Conservation (phyloP, 2,797 vertebrate species). For the Acanthornis magna region DNA sequence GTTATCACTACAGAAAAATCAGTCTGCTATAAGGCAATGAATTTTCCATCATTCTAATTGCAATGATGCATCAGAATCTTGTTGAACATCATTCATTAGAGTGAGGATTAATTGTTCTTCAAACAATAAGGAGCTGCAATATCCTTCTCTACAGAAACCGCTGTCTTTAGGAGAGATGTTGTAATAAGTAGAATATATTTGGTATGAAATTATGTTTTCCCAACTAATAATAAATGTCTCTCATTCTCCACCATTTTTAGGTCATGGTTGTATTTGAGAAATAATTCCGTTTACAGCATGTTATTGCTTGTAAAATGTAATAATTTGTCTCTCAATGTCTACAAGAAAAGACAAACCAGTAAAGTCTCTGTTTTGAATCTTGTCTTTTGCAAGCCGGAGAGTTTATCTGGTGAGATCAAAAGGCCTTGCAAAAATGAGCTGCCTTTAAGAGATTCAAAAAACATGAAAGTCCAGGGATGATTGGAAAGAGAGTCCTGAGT, state of each 20-base stretch:
- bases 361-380: neutral
- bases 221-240: neutral
- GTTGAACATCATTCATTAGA: neutral
- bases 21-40: neutral
- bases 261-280: neutral
- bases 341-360: neutral
- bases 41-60: neutral
- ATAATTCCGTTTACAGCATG: neutral
- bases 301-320: neutral
- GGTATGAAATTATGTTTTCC: rapidly evolving
- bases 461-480: neutral
- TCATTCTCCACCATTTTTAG: neutral
- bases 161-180: neutral
- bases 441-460: neutral
- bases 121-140: neutral
- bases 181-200: neutral
- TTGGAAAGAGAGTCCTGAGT: neutral
- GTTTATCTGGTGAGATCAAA: neutral
- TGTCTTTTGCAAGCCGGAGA: neutral
- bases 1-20: neutral
- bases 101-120: neutral
- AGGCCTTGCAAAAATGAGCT: neutral
- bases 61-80: neutral
- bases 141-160: neutral
- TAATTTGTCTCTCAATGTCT: neutral